Evolutionary conservation across 2,113 vertebrate genomes (phyloP), one percentile per base, ranked within the genome.

Genomic region (Fregetta grallaria): DNA sequence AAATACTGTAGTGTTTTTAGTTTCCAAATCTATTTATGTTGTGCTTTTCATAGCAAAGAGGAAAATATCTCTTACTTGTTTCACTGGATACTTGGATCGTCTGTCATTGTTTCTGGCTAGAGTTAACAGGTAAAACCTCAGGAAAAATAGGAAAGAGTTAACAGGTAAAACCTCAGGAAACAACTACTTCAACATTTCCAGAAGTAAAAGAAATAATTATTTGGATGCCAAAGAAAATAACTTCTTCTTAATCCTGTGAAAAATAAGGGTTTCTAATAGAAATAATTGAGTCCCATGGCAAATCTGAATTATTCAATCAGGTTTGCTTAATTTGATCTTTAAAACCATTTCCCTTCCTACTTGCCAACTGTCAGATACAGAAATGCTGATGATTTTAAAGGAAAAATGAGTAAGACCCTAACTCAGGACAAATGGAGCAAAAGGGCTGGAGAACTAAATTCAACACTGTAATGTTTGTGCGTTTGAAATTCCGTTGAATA

Each of bases 281-380:
- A 97, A 95, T 97, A 97, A 97, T 96, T 96, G 90, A 93, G 94
- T 97, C 95, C 92, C 78, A 38, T 94, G 96, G 62, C 73, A 96
- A 96, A 96, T 96, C 90, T 76, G 84, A 96, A 97, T 94, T 96
- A 95, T 79, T 96, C 83, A 88, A 92, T 96, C 94, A 94, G 58
- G 62, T 90, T 95, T 97, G 34, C 58, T 96, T 95, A 95, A 97
- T 96, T 96, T 95, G 82, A 95, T 91, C 90, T 94, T 67, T 90
- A 86, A 88, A 79, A 88, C 73, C 18, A 40, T 78, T 97, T 97
- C 95, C 96, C 40, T 96, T 96, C 56, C 71, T 85, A 77, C 53
- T 95, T 95, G 92, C 95, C 92, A 96, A 25, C 68, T 95, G 92
- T 93, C 82, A 93, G 73, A 87, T 86, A 61, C 71, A 93, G 89